Percentiles rank a stretch among this genome's conserved stretches.
phyloP scores from a whole-genome alignment of 1,140 invertebrate species.

The Oscheius sp. region DNA sequence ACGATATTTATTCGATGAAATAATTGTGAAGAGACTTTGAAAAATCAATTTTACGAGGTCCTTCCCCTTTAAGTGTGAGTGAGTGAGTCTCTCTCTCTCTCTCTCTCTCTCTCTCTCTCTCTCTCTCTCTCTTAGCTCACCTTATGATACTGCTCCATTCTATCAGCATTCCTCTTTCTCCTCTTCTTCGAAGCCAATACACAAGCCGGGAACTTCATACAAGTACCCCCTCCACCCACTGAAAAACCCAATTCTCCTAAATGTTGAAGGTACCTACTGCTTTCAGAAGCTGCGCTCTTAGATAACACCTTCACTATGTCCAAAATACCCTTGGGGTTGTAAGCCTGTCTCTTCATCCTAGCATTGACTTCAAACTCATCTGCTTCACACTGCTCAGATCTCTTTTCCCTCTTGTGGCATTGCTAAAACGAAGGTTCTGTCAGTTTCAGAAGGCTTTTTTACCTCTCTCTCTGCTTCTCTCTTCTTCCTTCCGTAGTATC shows the following conservation, averaged over 20 bases:
- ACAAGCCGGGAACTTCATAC: conserved; percentile 49
- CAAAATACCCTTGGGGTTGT: conserved; percentile 41
- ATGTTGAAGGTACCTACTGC: background rate
- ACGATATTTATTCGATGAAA: too few species aligned
- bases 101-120: too few species aligned
- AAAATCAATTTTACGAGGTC: too few species aligned
- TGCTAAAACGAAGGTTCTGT: conserved; percentile 19
- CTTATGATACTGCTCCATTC: conserved; percentile 32
- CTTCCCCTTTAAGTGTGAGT: too few species aligned
- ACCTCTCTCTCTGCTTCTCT: conserved; percentile 45
- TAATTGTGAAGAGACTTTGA: too few species aligned
- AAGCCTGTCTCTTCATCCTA: conserved; percentile 48
- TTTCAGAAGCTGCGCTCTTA: conserved; percentile 14
- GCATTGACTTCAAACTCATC: conserved; percentile 21
- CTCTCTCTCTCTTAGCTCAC: too few species aligned
- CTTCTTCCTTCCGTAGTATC: conserved; percentile 36
- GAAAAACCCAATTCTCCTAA: background rate
- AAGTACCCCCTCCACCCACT: conserved; percentile 20
- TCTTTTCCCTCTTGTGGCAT: conserved; percentile 14
- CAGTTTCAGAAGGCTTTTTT: conserved; percentile 4
- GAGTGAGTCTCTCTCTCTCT: too few species aligned
- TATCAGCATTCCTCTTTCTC: conserved; percentile 43
- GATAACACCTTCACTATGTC: conserved; percentile 45
- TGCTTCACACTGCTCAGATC: conserved; percentile 35
- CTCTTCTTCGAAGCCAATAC: conserved; percentile 43